Evolutionary conservation across 2,888 invertebrate genomes (phyloP).

Genomic region (Frankliniella intonsa): DNA sequence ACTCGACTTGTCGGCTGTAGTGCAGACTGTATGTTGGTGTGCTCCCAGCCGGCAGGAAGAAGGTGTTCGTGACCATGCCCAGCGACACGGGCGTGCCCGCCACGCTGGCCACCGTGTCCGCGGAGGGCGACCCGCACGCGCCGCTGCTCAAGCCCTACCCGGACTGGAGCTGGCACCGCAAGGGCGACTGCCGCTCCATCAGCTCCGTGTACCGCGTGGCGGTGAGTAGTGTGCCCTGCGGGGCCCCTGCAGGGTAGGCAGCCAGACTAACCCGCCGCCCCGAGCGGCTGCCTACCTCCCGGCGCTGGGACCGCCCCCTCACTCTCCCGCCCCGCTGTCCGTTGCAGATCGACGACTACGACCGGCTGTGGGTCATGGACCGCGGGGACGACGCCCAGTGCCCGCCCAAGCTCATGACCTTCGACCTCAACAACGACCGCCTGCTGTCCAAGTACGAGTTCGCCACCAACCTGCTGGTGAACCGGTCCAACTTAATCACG

Average conservation of each 20-base stretch:
- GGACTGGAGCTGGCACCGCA: conserved; percentile 44
- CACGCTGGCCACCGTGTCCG: conserved; percentile 44
- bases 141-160: conserved; percentile 46
- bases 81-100: conserved; percentile 43
- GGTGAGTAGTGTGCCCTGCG: conserved; percentile 41
- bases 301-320: background rate
- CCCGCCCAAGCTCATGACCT: conserved; percentile 46
- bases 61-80: conserved; percentile 45
- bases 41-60: conserved; percentile 6
- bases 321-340: background rate
- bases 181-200: conserved; percentile 43
- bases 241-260: background rate
- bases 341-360: conserved; percentile 46
- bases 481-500: conserved; percentile 44
- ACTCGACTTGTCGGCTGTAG: no score
- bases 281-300: background rate
- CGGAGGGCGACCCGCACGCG: conserved; percentile 42
- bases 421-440: conserved; percentile 45
- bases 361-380: conserved; percentile 48
- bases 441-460: conserved; percentile 44
- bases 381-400: conserved; percentile 44
- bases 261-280: background rate
- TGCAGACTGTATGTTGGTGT: background rate
- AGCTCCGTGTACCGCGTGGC: conserved; percentile 46
- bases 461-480: conserved; percentile 42